phyloP scores from a whole-genome alignment of 2,888 invertebrate genomes.

The Campoplex capitator region DNA sequence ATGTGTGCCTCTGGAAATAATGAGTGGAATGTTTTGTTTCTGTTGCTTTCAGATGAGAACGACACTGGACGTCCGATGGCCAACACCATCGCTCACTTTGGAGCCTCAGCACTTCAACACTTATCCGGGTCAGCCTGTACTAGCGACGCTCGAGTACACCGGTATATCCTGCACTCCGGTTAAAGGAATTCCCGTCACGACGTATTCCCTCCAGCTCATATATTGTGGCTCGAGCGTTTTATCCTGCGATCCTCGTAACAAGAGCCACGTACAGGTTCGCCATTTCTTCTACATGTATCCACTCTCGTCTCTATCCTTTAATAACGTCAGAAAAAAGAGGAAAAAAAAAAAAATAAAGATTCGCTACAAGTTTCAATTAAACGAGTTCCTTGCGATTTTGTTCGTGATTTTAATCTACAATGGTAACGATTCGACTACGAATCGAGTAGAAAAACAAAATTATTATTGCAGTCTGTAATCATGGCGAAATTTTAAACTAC shows the following conservation, averaged over 20 bases:
- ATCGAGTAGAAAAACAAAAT: not conserved
- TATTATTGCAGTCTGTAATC: no score
- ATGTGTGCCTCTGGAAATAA: no score
- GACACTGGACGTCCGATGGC: conserved; percentile 93
- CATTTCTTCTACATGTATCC: not conserved
- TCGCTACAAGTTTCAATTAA: not conserved
- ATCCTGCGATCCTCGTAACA: conserved; percentile 88
- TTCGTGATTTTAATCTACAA: not conserved
- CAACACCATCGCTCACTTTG: conserved; percentile 89
- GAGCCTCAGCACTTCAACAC: conserved; percentile 92
- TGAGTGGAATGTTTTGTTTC: not conserved
- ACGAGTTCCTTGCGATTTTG: not conserved
- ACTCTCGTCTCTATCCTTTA: not conserved
- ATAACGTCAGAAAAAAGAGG: not conserved
- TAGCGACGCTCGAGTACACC: conserved; percentile 91
- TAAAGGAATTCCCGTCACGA: conserved; percentile 85
- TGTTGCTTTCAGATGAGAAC: conserved; percentile 75
- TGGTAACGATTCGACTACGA: not conserved
- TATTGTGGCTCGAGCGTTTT: conserved; percentile 92
- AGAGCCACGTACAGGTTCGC: conserved; percentile 85
- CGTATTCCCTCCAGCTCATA: conserved; percentile 89
- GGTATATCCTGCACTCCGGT: conserved; percentile 88
- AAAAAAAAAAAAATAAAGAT: not conserved
- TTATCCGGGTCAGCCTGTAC: conserved; percentile 91
- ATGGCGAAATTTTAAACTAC: not conserved